Evolutionary conservation across 1,140 invertebrate genomes (phyloP), one percentile per base, ranked within the genome.

Genomic region (Platyura marginata): DNA sequence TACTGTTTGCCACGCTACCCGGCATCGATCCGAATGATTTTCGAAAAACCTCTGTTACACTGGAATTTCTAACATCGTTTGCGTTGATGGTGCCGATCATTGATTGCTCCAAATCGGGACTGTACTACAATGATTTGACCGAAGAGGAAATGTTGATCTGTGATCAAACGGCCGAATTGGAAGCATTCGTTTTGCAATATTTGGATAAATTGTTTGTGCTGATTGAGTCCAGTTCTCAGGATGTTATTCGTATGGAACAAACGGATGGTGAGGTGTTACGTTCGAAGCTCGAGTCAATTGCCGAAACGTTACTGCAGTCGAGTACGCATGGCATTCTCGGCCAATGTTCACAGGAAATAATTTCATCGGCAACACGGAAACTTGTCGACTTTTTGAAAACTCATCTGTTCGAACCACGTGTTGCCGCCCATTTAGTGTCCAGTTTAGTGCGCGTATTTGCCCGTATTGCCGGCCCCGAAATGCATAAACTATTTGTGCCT

Each of bases 11-110:
- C 1, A 68, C 80, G 1, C 59, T 95, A 11, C 89, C 90, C 0
- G 88, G 87, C 5, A 81, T 95, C 34, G 89, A 96, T 64, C 76
- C 85, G 1, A 96, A 94, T 54, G 91, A 95, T 60, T 70, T 80
- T 23, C 72, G 74, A 44, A 96, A 95, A 54, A 83, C 75, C 45
- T 67, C 87, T 50, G 72, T 81, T 21, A 75, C 83, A 1, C 72
- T 91, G 47, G 74, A 82, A 56, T 75, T 91, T 48, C 79, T 91
- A 41, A 70, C 77, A 11, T 75, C 78, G 11, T 78, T 90, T 51
- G 70, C 75, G 2, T 74, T 72, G 29, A 65, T 88, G 55, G 72
- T 92, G 33, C 81, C 86, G 0, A 64, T 92, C 15, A 75, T 88
- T 1, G 87, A 95, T 54, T 90, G 79, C 45, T 91, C 89, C 2